These are phyloP conservation scores for Homarus americanus DNA, from an alignment of 1,140 invertebrate species.

Conservation along the genomic window DNA sequence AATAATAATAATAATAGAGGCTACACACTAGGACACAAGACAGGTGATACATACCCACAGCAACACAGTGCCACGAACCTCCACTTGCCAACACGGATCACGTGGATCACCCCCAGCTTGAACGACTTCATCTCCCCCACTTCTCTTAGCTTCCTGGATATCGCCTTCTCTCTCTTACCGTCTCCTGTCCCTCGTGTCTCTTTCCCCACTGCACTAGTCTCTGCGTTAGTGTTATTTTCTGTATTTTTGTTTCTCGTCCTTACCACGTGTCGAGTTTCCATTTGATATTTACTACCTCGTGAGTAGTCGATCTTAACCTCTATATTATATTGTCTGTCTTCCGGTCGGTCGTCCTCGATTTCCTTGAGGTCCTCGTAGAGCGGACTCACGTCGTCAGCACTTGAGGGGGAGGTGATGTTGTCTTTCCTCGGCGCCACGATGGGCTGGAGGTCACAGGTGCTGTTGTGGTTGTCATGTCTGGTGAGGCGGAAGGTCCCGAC, in stretches of 20 bases:
- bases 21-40: background rate
- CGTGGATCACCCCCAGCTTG: conserved; percentile 63
- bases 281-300: conserved; percentile 73
- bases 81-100: conserved; percentile 70
- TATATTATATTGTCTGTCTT: conserved; percentile 72
- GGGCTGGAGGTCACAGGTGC: background rate
- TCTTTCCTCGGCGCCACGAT: background rate
- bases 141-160: conserved; percentile 55
- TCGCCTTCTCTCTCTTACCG: conserved; percentile 42
- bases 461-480: conserved; percentile 23
- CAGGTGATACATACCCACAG: conserved; percentile 57
- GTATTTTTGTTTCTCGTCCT: conserved; percentile 26
- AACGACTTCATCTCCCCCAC: conserved; percentile 71
- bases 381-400: conserved; percentile 37
- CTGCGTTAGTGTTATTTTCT: background rate
- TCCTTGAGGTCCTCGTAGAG: conserved; percentile 73
- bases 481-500: background rate
- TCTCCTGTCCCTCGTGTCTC: background rate
- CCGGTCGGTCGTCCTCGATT: conserved; percentile 58
- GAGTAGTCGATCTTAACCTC: conserved; percentile 75
- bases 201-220: background rate
- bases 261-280: conserved; percentile 62
- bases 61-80: conserved; percentile 72
- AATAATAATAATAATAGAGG: background rate
- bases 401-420: background rate